Conservation (phyloP, 2,113 vertebrate genomes). For the Amazona guildingii region DNA sequence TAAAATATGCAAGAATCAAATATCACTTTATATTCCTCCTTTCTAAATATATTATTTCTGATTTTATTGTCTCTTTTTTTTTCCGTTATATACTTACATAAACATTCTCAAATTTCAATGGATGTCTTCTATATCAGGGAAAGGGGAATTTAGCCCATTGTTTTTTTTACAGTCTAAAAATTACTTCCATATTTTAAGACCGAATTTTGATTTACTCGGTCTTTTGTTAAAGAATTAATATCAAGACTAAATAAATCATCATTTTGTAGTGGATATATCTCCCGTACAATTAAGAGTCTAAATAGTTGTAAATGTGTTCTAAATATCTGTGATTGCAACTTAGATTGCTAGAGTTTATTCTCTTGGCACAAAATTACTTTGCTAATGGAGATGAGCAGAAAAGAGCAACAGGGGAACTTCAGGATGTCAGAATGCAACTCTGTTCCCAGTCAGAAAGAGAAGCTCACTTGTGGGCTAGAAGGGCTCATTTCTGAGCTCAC, state of each 20-base stretch:
- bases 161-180: conserved; percentile 1
- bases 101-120: not conserved
- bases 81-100: not conserved
- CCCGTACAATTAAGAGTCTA: not conserved
- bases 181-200: not conserved
- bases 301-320: not conserved
- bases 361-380: not conserved
- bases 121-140: not conserved
- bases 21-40: not conserved
- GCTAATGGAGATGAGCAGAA: not conserved
- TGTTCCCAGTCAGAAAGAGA: not conserved
- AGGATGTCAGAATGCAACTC: not conserved
- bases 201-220: not conserved
- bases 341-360: not conserved
- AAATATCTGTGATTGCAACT: not conserved
- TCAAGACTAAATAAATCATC: not conserved
- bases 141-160: not conserved
- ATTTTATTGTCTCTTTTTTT: not conserved
- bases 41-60: not conserved
- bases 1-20: not conserved
- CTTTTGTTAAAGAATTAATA: not conserved
- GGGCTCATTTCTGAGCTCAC: not conserved
- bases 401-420: not conserved
- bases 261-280: not conserved
- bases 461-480: not conserved